Conservation (phyloP, 2,888 invertebrate genomes). For the Thumatha senex region DNA sequence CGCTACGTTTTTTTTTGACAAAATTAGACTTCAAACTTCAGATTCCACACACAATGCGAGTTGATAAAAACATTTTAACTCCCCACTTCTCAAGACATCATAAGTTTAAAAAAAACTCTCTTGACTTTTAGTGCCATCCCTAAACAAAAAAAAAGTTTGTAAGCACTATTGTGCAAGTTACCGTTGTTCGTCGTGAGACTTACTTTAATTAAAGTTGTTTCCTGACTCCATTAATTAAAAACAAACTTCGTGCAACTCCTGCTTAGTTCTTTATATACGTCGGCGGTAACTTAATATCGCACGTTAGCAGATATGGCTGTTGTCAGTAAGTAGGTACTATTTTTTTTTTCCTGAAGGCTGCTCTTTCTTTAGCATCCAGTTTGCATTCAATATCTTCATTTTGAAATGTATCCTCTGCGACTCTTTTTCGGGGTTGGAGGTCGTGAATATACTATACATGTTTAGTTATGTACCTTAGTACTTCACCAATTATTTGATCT, state of each 20-base stretch:
- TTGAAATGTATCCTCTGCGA: too few species aligned
- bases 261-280: neutral
- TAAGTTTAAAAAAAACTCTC: neutral
- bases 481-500: too few species aligned
- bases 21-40: too few species aligned
- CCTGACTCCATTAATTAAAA: conserved; percentile 24
- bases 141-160: conserved; percentile 18
- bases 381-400: too few species aligned
- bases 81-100: neutral
- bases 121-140: neutral
- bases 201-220: conserved; percentile 24
- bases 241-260: conserved; percentile 15
- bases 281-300: too few species aligned
- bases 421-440: too few species aligned
- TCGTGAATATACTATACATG: too few species aligned
- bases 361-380: neutral
- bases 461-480: too few species aligned
- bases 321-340: too few species aligned
- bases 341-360: neutral
- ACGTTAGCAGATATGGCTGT: neutral
- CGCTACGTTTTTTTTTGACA: too few species aligned
- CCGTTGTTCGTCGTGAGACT: neutral
- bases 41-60: too few species aligned
- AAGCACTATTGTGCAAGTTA: conserved; percentile 2
- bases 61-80: too few species aligned